Evolutionary conservation across 2,888 invertebrate genomes (phyloP).

Genomic region (Macaria liturata): DNA sequence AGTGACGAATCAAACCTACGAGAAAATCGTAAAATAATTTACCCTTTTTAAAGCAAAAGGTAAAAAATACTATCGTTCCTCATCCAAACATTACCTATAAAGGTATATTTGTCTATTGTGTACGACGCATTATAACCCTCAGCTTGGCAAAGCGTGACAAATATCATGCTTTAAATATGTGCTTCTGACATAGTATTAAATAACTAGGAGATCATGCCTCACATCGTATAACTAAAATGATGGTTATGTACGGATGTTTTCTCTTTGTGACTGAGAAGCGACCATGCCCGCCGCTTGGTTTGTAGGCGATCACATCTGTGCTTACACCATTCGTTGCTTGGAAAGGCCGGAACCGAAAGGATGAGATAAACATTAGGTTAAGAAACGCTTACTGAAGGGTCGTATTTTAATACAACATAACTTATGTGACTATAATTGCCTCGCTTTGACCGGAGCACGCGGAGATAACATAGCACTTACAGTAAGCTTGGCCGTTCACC

Average conservation of each 20-base stretch:
- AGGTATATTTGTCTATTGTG: slow-evolving; percentile 21
- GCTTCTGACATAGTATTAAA: slow-evolving; percentile 57
- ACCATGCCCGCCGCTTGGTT: slow-evolving; percentile 75
- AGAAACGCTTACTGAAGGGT: slow-evolving; percentile 74
- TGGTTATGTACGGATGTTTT: slow-evolving; percentile 59
- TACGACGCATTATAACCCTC: slow-evolving; percentile 66
- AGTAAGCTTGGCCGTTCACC: slow-evolving; percentile 79
- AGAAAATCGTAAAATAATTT: too few species aligned
- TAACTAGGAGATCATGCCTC: slow-evolving; percentile 65
- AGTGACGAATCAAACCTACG: too few species aligned
- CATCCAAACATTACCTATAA: slow-evolving; percentile 12
- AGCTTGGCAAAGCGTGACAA: slow-evolving; percentile 78
- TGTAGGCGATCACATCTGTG: slow-evolving; percentile 52
- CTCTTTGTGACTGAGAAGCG: slow-evolving; percentile 60
- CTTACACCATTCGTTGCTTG: slow-evolving; percentile 65
- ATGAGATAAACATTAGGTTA: slow-evolving; percentile 54
- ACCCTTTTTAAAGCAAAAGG: slow-evolving; percentile 7
- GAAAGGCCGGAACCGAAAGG: slow-evolving; percentile 62
- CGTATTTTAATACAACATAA: slow-evolving; percentile 69
- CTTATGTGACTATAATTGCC: slow-evolving; percentile 80
- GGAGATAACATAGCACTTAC: slow-evolving; percentile 83
- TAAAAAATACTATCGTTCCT: slow-evolving; percentile 15
- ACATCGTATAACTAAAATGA: slow-evolving; percentile 72
- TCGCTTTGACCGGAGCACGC: slow-evolving; percentile 81
- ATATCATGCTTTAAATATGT: slow-evolving; percentile 70